Conservation (phyloP, 2,113 vertebrate species). For the Naja naja region DNA sequence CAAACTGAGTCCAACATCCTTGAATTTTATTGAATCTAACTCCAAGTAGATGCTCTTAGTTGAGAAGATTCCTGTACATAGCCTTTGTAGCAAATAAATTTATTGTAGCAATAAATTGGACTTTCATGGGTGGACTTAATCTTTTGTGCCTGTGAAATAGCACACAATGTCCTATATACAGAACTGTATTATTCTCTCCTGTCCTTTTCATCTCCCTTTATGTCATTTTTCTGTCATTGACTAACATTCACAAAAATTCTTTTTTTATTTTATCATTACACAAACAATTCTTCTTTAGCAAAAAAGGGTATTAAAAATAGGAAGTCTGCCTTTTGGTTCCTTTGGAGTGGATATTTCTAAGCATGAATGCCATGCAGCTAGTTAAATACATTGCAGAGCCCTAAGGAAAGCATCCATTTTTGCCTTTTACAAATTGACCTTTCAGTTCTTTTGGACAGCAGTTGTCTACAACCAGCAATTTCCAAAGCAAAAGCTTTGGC, state of each 20-base stretch:
- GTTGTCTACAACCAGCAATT: slow-evolving; percentile 12
- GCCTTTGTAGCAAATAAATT: neutral
- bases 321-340: neutral
- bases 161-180: neutral
- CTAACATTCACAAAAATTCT: neutral
- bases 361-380: neutral
- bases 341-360: neutral
- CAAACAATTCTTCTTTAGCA: neutral
- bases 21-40: neutral
- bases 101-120: too few species aligned
- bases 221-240: neutral
- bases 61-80: neutral
- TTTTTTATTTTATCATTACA: neutral
- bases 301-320: neutral
- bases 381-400: neutral
- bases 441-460: slow-evolving; percentile 1
- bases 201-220: neutral
- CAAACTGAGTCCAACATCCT: neutral
- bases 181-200: neutral
- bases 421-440: slow-evolving; percentile 10
- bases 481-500: slow-evolving; percentile 1
- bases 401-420: neutral
- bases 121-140: neutral
- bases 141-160: neutral
- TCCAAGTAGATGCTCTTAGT: neutral